Percentiles rank a stretch among this genome's conserved stretches.
Conservation (phyloP, 2,888 invertebrate genomes). For the Peribatodes rhomboidaria region DNA sequence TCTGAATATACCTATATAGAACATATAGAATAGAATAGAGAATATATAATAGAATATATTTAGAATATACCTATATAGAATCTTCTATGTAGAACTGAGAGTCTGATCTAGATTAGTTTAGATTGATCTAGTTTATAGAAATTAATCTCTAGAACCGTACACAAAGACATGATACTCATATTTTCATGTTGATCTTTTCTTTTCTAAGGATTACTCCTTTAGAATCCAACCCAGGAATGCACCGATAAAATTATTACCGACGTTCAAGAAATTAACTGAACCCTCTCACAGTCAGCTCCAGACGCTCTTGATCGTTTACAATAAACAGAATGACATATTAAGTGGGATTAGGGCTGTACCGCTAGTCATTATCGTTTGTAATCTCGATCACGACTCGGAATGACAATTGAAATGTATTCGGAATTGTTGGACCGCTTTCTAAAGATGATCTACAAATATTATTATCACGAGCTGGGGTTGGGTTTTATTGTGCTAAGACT, state of each 20-base stretch:
- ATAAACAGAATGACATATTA: constrained; percentile 35
- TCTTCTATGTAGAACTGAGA: no score
- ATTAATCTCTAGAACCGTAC: no score
- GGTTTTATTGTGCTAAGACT: constrained; percentile 3
- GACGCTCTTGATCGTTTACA: not conserved
- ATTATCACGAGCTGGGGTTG: not conserved
- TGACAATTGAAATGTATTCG: constrained; percentile 40
- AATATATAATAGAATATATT: no score
- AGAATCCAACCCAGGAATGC: not conserved
- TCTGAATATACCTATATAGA: no score
- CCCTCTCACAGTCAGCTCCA: not conserved
- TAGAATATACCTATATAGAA: no score
- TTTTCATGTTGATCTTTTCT: no score
- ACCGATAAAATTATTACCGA: not conserved
- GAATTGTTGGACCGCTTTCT: constrained; percentile 30
- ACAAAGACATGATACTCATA: no score
- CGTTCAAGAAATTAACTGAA: not conserved
- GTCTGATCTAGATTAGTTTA: no score
- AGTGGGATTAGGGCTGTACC: constrained; percentile 40
- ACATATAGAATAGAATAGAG: no score
- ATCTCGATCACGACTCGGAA: constrained; percentile 34
- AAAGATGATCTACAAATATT: constrained; percentile 21
- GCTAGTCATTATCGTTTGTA: constrained; percentile 35
- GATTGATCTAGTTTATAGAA: no score
- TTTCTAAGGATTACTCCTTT: no score